A percentile compares a stretch with the other conserved stretches of the same genome.
These are phyloP conservation scores for Limnephilus auricula DNA, from an alignment of 2,888 invertebrate genomes.

Conservation along the genomic window DNA sequence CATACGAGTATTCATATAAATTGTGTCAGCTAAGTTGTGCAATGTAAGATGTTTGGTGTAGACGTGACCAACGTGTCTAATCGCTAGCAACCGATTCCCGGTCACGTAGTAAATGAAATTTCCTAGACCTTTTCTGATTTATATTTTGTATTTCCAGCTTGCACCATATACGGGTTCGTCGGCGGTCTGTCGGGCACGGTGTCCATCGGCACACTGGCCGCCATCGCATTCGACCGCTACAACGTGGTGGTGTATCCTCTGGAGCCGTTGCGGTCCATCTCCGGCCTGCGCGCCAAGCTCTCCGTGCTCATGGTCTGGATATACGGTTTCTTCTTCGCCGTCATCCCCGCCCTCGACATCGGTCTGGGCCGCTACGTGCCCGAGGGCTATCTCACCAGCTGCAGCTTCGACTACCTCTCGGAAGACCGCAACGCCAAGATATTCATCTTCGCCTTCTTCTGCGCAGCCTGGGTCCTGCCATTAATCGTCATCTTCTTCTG, in stretches of 20 bases:
- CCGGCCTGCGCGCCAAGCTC: slow-evolving; percentile 79
- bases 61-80: background rate
- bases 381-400: slow-evolving; percentile 90
- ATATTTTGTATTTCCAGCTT: slow-evolving; percentile 77
- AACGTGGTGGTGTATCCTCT: slow-evolving; percentile 89
- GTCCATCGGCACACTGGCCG: slow-evolving; percentile 88
- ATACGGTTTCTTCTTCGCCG: slow-evolving; percentile 84
- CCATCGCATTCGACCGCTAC: slow-evolving; percentile 89
- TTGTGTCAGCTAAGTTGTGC: background rate
- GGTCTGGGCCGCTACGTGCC: slow-evolving; percentile 88
- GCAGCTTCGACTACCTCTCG: slow-evolving; percentile 91
- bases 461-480: slow-evolving; percentile 87
- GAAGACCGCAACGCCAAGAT: slow-evolving; percentile 79
- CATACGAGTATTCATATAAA: background rate
- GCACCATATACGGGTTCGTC: slow-evolving; percentile 87
- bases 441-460: slow-evolving; percentile 87
- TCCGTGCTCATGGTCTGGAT: slow-evolving; percentile 84
- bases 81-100: background rate
- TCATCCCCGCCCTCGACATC: slow-evolving; percentile 83
- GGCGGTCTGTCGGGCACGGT: slow-evolving; percentile 89
- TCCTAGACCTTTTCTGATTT: background rate
- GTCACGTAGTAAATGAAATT: background rate
- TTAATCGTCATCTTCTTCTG: slow-evolving; percentile 84
- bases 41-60: too few relatives aligned
- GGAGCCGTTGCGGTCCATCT: slow-evolving; percentile 81